A percentile compares a stretch with the other conserved stretches of the same genome.
Evolutionary conservation across 2,797 vertebrate species (phyloP).

Genomic region (Oreortyx pictus): DNA sequence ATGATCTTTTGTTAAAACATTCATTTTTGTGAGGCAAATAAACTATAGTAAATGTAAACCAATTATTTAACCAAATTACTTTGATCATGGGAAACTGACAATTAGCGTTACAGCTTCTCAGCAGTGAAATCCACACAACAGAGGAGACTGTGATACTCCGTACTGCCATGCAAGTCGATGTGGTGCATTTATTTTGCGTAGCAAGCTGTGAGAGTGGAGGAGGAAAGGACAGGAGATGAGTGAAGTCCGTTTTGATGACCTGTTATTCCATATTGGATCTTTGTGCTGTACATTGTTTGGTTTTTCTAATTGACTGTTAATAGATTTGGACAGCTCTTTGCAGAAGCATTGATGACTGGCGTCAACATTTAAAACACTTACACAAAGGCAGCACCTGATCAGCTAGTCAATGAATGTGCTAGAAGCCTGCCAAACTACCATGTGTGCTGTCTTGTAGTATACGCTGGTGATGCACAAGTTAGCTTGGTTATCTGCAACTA

Average conservation of each 20-base stretch:
- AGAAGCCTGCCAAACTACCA: slow-evolving; percentile 8
- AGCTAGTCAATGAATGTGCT: slow-evolving; percentile 30
- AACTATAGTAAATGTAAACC: slow-evolving; percentile 68
- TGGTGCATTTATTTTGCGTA: slow-evolving; percentile 55
- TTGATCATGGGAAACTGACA: slow-evolving; percentile 73
- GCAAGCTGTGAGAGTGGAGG: slow-evolving; percentile 31
- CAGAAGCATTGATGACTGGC: slow-evolving; percentile 70
- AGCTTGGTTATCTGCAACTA: not conserved
- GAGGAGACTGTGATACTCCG: slow-evolving; percentile 40
- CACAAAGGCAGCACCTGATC: not conserved
- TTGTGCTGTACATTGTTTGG: slow-evolving; percentile 73
- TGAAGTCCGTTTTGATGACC: slow-evolving; percentile 12
- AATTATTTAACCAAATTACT: slow-evolving; percentile 75
- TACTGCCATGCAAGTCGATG: slow-evolving; percentile 21
- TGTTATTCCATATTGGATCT: not conserved
- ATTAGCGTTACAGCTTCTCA: slow-evolving; percentile 67
- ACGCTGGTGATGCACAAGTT: not conserved
- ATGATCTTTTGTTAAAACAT: slow-evolving; percentile 52
- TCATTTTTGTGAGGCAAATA: slow-evolving; percentile 65
- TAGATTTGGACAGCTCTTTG: slow-evolving; percentile 82
- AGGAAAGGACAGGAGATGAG: not conserved
- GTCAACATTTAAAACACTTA: slow-evolving; percentile 62
- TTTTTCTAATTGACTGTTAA: slow-evolving; percentile 86
- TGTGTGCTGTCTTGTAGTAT: slow-evolving; percentile 11
- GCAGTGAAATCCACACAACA: slow-evolving; percentile 60